Base-by-base conservation (phyloP, 1,140 invertebrate species). In the Aphelinus certus region DNA sequence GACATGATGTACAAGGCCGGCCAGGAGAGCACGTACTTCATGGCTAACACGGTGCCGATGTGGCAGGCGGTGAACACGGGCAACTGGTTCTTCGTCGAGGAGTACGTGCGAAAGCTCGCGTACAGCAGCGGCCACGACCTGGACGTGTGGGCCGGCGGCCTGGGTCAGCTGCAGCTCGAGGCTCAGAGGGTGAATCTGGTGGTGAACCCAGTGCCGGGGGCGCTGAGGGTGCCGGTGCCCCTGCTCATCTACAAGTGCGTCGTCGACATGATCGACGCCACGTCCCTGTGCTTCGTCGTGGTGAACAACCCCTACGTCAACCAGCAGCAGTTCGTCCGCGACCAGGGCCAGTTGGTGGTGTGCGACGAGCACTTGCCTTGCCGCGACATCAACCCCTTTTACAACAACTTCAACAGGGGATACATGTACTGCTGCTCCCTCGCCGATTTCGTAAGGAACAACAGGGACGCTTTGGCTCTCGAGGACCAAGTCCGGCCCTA, bases 21-120 rank as follows among this genome's bases (percentile, higher is more conserved):
- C 64, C 92, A 94, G 80, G 87, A 90, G 1, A 85, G 91, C 26
- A 91, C 91, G 3, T 93, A 92, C 83, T 90, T 90, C 78, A 93
- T 91, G 80, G 88, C 91, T 7, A 93, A 93, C 79, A 89, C 87
- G 3, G 91, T 72, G n/a, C 75, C 75, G 7, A 76, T 76, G 75
- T 76, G 75, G 75, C 75, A 76, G 43, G 49, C 61, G 45, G 46
- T 76, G 1, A 76, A 76, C 51, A 65, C 51, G 51, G 91, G 90
- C 55, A 93, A 92, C 81, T 93, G 92, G 91, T 88, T 88, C 1
- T 80, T 82, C 43, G 78, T 89, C 0, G 90, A 90, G 80, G 82
- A 85, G n/a, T 84, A 86, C 76, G 76, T 88, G 0, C 81, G 89
- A 47, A 73, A 83, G 3, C 87, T 85, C 67, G 73, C 80, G 69